Evolutionary conservation across 2,113 vertebrate genomes (phyloP).

Genomic region (Poecilia latipinna): DNA sequence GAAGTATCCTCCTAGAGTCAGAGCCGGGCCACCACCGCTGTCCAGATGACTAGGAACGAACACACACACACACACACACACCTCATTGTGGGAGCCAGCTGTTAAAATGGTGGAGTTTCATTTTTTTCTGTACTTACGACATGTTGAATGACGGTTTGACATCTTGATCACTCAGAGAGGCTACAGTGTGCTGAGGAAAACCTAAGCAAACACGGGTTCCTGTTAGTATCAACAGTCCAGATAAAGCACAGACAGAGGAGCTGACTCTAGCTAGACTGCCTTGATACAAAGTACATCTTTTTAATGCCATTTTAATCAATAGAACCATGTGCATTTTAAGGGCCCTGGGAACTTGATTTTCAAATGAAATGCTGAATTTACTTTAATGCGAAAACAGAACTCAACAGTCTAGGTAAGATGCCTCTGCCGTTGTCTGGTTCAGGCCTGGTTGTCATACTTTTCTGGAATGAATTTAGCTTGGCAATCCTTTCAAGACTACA

Average conservation of each 20-base stretch:
- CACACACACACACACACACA: not conserved
- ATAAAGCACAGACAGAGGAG: too few species aligned
- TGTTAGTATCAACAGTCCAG: not conserved
- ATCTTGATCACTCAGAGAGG: slow-evolving; percentile 87
- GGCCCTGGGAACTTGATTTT: too few species aligned
- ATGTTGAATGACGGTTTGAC: slow-evolving; percentile 96
- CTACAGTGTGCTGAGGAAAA: slow-evolving; percentile 91
- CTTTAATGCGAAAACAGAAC: too few species aligned
- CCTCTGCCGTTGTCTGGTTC: too few species aligned
- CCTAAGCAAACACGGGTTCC: slow-evolving; percentile 76
- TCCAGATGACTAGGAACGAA: slow-evolving; percentile 86
- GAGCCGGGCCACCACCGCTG: slow-evolving; percentile 80
- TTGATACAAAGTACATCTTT: not conserved
- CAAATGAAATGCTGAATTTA: too few species aligned
- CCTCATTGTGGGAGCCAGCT: not conserved
- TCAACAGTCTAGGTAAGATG: too few species aligned
- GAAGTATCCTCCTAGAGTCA: slow-evolving; percentile 92
- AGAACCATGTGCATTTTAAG: not conserved
- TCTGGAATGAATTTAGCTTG: too few species aligned
- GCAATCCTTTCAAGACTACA: too few species aligned
- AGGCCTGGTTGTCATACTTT: too few species aligned
- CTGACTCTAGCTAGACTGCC: too few species aligned
- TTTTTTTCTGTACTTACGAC: slow-evolving; percentile 84
- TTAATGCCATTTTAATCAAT: not conserved
- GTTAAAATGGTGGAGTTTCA: not conserved